Conservation (phyloP, 2,113 vertebrate genomes). For the Scortum barcoo region DNA sequence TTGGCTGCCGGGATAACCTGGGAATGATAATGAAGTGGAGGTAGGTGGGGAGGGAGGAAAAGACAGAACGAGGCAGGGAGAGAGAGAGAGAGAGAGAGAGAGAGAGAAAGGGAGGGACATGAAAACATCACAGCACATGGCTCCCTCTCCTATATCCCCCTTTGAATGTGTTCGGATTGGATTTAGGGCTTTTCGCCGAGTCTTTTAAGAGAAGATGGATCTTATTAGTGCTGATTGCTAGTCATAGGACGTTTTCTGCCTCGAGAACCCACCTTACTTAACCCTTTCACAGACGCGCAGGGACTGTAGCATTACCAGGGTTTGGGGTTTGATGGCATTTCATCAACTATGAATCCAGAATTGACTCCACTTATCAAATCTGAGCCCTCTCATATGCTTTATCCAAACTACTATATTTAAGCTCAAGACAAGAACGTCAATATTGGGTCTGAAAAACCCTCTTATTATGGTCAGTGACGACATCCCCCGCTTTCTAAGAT, state of each 20-base stretch:
- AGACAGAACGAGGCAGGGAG: conserved; percentile 5
- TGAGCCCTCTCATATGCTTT: not conserved
- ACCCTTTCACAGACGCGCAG: conserved; percentile 82
- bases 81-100: conserved; percentile 13
- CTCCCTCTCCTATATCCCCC: conserved; percentile 81
- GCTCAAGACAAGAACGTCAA: not conserved
- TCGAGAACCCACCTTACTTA: conserved; percentile 84
- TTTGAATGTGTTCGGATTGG: conserved; percentile 93
- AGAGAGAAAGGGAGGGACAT: conserved; percentile 46
- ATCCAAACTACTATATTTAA: not conserved
- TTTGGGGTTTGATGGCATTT: conserved; percentile 12
- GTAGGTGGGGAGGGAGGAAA: not conserved
- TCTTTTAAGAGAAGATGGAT: conserved; percentile 90
- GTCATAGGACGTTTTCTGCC: conserved; percentile 87
- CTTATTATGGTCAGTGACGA: too few species aligned
- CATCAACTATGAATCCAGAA: conserved; percentile 28
- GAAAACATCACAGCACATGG: conserved; percentile 86
- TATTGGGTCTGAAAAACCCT: not conserved
- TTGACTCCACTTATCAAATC: conserved; percentile 9
- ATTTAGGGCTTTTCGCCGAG: conserved; percentile 91
- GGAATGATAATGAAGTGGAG: conserved; percentile 92
- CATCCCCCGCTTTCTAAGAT: not conserved
- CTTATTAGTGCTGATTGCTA: conserved; percentile 93
- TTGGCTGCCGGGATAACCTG: conserved; percentile 90
- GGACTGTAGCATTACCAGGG: not conserved